Evolutionary conservation across 2,113 vertebrate genomes (phyloP).

Genomic region (Alces alces): DNA sequence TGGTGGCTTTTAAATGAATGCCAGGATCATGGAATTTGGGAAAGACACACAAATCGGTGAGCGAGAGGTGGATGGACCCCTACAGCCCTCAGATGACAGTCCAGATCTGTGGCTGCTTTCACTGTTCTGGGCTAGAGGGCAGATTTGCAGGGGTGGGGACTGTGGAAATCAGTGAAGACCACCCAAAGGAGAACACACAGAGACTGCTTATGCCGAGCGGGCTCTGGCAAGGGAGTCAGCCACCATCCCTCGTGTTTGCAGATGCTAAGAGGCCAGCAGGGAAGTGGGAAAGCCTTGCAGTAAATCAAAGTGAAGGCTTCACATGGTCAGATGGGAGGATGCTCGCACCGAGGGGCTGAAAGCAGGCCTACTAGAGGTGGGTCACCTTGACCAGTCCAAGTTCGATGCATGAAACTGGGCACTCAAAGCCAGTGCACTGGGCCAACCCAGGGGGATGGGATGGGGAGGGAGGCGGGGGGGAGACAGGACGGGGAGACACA

Average conservation of each 20-base stretch:
- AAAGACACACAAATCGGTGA: neutral
- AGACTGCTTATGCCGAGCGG: fast-evolving
- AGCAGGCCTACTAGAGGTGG: neutral
- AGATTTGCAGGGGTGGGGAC: neutral
- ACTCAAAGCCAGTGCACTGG: neutral
- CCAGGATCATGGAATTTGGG: neutral
- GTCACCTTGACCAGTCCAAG: neutral
- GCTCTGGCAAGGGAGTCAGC: neutral
- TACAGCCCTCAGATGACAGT: fast-evolving
- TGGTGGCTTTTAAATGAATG: neutral
- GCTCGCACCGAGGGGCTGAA: neutral
- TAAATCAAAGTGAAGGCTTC: neutral
- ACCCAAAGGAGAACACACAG: too few relatives aligned
- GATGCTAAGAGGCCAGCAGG: neutral
- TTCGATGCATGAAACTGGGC: neutral
- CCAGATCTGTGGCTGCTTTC: neutral
- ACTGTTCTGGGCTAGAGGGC: neutral
- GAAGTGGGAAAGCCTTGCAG: neutral
- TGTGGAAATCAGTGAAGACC: neutral
- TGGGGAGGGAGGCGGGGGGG: fast-evolving
- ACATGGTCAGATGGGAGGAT: fast-evolving
- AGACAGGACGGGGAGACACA: fast-evolving
- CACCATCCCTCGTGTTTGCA: neutral
- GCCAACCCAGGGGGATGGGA: neutral
- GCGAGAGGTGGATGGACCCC: too few relatives aligned